These are phyloP conservation scores for Caradrina kadenii DNA, from an alignment of 2,888 invertebrate species.

Conservation along the genomic window DNA sequence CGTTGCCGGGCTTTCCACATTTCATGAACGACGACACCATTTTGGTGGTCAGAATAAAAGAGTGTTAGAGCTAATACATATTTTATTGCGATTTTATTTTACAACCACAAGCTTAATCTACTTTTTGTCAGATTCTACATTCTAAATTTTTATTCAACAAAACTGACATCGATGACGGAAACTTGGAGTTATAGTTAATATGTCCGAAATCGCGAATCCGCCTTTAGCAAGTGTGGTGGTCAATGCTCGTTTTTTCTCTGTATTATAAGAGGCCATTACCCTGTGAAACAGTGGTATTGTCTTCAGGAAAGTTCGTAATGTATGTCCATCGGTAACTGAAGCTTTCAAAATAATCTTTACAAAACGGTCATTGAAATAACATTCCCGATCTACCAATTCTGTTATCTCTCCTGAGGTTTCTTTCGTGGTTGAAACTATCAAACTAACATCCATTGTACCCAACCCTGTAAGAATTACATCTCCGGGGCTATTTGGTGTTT, in stretches of 20 bases:
- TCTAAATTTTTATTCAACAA: too few species aligned
- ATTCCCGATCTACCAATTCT: neutral
- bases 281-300: too few species aligned
- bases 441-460: slow-evolving; percentile 49
- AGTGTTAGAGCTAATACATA: neutral
- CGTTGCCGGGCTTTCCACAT: neutral
- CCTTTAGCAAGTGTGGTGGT: too few species aligned
- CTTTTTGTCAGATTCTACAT: too few species aligned
- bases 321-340: neutral
- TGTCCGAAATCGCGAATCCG: too few species aligned
- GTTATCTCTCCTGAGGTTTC: slow-evolving; percentile 22
- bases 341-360: neutral
- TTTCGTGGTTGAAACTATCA: slow-evolving; percentile 23
- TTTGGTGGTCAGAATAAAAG: neutral
- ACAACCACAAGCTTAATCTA: too few species aligned
- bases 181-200: too few species aligned
- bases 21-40: neutral
- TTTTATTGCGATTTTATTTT: neutral
- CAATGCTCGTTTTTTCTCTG: too few species aligned
- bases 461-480: slow-evolving; percentile 60
- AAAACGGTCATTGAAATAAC: slow-evolving; percentile 1
- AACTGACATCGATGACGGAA: too few species aligned
- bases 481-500: slow-evolving; percentile 68
- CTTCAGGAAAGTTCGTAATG: too few species aligned
- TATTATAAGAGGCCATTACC: too few species aligned